Base-by-base conservation (phyloP, 2,888 invertebrate genomes). In the Oscheius myriophilus region DNA sequence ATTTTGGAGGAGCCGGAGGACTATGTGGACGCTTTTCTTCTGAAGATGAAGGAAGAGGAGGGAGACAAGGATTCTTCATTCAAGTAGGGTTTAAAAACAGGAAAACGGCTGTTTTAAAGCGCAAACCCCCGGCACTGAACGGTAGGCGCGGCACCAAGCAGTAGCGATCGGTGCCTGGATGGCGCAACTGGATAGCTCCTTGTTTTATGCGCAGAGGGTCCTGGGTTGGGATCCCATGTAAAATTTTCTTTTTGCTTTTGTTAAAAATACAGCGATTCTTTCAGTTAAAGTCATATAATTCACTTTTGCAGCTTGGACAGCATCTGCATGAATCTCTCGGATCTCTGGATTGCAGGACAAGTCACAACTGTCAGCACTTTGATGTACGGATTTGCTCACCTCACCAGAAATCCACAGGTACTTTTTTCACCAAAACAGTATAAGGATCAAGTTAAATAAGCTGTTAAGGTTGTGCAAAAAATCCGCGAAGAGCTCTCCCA, bases 271-370 rank as follows among this genome's bases (percentile, higher is more conserved):
- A 33, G 4, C 9, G 9, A 3, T 33, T 33, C 9, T 53, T 53
- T n/a, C n/a, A n/a, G n/a, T n/a, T n/a, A n/a, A n/a, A n/a, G n/a
- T n/a, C n/a, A n/a, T n/a, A n/a, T n/a, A n/a, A n/a, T n/a, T n/a
- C n/a, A n/a, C n/a, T n/a, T n/a, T n/a, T n/a, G n/a, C 58, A 75
- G 70, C 26, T 18, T 63, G 11, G 73, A 73, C 6, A 69, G 69
- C 39, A 51, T 78, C 2, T 55, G 61, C 2, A 67, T 68, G 16
- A 72, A 71, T 21, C 43, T 76, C 9, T 58, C 46, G 26, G 79
- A 79, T 9, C 61, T 79, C 14, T 79, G 77, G 77, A 52, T 71
- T 0, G 77, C 79, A 23, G 79, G 79, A 18, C 75, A 76, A 46
- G 77, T 72, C 41, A 79, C 79, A 1, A 77, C 79, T 1, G 65